Percentiles rank a stretch among this genome's conserved stretches.
Conservation (phyloP, 2,888 invertebrate genomes). For the Junonia oenone region DNA sequence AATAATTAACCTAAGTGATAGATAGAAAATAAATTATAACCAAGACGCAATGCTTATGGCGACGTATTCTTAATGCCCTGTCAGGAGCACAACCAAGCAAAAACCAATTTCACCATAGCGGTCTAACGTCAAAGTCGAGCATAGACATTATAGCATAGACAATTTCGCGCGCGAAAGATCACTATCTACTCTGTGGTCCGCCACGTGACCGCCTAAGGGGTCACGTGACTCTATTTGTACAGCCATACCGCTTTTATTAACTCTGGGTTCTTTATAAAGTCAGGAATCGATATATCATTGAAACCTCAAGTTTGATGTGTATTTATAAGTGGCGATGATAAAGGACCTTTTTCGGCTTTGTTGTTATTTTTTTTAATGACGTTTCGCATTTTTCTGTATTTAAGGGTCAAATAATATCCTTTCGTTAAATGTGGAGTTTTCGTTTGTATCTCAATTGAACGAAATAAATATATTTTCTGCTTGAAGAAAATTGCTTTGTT, state of each 20-base stretch:
- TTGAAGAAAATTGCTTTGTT: no score
- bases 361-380: neutral
- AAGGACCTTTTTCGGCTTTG: neutral
- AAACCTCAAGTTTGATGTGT: conserved; percentile 2
- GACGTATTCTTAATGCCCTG: conserved; percentile 15
- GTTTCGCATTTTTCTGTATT: no score
- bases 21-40: neutral
- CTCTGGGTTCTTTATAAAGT: conserved; percentile 28
- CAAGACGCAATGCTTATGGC: conserved; percentile 13
- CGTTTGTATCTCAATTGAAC: no score
- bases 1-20: neutral
- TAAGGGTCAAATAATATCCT: no score
- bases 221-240: conserved; percentile 66
- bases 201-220: conserved; percentile 57
- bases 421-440: no score
- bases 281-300: conserved; percentile 24
- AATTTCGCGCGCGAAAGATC: conserved; percentile 66
- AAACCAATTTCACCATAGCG: conserved; percentile 19
- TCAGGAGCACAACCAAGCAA: conserved; percentile 10
- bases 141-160: conserved; percentile 69
- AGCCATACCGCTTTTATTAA: conserved; percentile 63
- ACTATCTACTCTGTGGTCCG: conserved; percentile 43
- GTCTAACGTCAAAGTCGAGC: conserved; percentile 30
- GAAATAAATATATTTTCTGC: no score
- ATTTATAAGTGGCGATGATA: neutral